phyloP scores from a whole-genome alignment of 2,113 vertebrate species.

The Brienomyrus brachyistius region DNA sequence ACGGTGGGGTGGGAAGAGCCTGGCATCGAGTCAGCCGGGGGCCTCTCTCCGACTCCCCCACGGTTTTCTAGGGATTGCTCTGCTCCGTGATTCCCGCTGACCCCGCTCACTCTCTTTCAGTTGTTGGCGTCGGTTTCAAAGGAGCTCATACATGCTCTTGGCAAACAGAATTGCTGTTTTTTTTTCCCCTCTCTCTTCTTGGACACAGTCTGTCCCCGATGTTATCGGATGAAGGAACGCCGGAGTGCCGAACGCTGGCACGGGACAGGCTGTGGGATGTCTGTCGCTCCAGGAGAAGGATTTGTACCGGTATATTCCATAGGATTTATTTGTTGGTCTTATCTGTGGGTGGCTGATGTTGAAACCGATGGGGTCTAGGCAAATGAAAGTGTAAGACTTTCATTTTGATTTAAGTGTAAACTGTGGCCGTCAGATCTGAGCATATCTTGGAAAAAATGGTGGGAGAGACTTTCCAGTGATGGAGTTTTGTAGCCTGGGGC shows the following conservation, averaged over 20 bases:
- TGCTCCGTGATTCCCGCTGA: background rate
- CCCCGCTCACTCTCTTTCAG: background rate
- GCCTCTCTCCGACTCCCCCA: background rate
- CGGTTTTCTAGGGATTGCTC: background rate
- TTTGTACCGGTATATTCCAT: background rate
- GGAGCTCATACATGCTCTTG: background rate
- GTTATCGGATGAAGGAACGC: background rate
- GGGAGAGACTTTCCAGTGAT: background rate
- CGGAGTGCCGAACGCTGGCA: background rate
- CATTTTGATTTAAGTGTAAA: background rate
- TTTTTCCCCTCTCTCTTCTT: background rate
- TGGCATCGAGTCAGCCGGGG: background rate
- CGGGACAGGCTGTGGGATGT: background rate
- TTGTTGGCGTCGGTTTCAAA: background rate
- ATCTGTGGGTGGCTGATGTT: background rate
- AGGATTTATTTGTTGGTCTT: background rate
- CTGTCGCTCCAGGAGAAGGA: background rate
- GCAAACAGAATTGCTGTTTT: background rate
- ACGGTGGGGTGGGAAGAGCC: background rate
- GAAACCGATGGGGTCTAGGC: background rate
- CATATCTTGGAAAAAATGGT: background rate
- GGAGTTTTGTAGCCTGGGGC: background rate
- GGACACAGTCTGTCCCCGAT: background rate
- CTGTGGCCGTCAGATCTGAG: background rate
- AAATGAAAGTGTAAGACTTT: background rate